Conservation (phyloP, 2,113 vertebrate genomes). For the Pantherophis guttatus region DNA sequence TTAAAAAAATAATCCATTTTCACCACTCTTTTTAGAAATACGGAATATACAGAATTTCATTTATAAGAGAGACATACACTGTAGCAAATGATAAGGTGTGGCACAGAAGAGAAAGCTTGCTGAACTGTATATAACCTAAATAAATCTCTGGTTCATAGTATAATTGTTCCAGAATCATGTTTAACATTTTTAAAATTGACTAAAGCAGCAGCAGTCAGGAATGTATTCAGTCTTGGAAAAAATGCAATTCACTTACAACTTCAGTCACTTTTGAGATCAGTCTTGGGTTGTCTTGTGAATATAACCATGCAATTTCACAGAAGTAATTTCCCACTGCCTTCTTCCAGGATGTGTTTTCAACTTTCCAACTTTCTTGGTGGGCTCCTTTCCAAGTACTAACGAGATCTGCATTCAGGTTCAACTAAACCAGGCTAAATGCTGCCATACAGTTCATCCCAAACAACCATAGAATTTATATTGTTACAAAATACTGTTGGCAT, state of each 20-base stretch:
- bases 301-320: not conserved
- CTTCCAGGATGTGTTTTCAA: not conserved
- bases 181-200: not conserved
- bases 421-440: not conserved
- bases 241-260: not conserved
- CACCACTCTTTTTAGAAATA: not conserved
- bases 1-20: not conserved
- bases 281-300: not conserved
- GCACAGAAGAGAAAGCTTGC: not conserved
- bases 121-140: not conserved
- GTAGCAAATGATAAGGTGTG: not conserved
- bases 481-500: constrained; percentile 33
- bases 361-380: not conserved
- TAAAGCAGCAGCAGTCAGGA: not conserved
- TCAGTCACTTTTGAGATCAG: not conserved
- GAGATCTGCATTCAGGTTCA: not conserved
- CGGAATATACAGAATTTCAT: not conserved
- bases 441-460: not conserved
- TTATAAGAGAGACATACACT: not conserved
- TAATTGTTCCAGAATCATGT: not conserved
- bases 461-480: no score
- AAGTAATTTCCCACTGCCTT: not conserved
- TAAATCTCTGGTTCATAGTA: not conserved
- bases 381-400: not conserved
- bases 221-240: not conserved